Conservation (phyloP, 1,140 invertebrate species). For the Neodiprion virginianus region DNA sequence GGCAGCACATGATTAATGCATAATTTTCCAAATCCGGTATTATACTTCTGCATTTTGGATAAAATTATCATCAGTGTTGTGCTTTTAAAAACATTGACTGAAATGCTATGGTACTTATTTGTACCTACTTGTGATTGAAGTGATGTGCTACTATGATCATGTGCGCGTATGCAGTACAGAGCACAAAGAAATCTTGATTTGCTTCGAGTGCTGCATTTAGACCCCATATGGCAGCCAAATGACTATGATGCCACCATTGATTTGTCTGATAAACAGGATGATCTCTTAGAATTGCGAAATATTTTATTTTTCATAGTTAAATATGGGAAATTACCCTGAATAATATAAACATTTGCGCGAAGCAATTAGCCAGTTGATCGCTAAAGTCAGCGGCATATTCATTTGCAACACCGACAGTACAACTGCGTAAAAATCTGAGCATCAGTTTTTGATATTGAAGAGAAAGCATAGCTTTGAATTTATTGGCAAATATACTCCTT, state of each 20-base stretch:
- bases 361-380: conserved; percentile 59
- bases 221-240: conserved; percentile 64
- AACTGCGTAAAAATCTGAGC: conserved; percentile 30
- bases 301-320: conserved; percentile 3
- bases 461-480: conserved; percentile 43
- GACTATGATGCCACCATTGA: conserved; percentile 55
- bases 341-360: conserved; percentile 56
- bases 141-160: conserved; percentile 56
- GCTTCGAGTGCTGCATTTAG: conserved; percentile 59
- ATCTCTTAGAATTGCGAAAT: not conserved
- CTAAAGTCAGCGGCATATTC: conserved; percentile 47
- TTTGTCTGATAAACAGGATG: conserved; percentile 40
- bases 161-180: conserved; percentile 63
- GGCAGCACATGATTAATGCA: conserved; percentile 53
- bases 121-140: conserved; percentile 26
- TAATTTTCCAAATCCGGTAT: conserved; percentile 43
- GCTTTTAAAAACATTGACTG: conserved; percentile 34
- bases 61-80: conserved; percentile 18
- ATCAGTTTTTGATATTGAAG: conserved; percentile 39
- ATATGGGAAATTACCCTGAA: conserved; percentile 48
- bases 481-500: conserved; percentile 45
- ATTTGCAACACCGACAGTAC: conserved; percentile 13
- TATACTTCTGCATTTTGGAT: conserved; percentile 25
- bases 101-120: conserved; percentile 12
- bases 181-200: conserved; percentile 58